A percentile compares a stretch with the other conserved stretches of the same genome.
Conservation (phyloP, 2,888 invertebrate genomes). For the Drosophila mercatorum region DNA sequence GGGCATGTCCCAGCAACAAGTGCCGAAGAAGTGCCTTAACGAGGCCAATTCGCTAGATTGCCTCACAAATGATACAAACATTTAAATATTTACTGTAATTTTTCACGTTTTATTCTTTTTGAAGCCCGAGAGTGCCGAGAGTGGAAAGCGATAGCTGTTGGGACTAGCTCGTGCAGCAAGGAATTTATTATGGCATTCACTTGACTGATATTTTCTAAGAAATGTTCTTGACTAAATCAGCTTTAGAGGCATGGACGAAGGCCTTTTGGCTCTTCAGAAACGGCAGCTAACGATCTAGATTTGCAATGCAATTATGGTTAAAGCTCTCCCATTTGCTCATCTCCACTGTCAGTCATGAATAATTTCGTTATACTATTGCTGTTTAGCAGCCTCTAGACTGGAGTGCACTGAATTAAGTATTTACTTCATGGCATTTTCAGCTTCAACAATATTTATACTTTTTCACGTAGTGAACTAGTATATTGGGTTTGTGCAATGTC, state of each 20-base stretch:
- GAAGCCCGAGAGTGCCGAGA: background rate
- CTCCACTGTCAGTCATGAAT: background rate
- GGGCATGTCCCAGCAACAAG: constrained; percentile 26
- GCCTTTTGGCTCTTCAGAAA: background rate
- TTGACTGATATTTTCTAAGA: background rate
- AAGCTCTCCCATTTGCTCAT: background rate
- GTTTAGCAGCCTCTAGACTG: background rate
- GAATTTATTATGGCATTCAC: background rate
- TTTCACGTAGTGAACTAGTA: too few species aligned
- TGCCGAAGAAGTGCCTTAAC: constrained; percentile 26
- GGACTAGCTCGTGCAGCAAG: background rate
- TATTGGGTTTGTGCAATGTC: too few species aligned
- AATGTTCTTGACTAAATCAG: background rate
- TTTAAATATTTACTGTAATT: constrained; percentile 18
- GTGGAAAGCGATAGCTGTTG: background rate
- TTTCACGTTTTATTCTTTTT: background rate
- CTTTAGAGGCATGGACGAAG: background rate
- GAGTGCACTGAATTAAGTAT: background rate
- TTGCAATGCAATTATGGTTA: background rate
- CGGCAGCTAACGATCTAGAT: background rate
- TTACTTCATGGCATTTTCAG: background rate
- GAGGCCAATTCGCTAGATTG: constrained; percentile 42
- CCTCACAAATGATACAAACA: constrained; percentile 19
- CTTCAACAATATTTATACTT: constrained; percentile 2
- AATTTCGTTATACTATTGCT: background rate